phyloP scores from a whole-genome alignment of 2,113 vertebrate species.

The Mormyrus lacerda region DNA sequence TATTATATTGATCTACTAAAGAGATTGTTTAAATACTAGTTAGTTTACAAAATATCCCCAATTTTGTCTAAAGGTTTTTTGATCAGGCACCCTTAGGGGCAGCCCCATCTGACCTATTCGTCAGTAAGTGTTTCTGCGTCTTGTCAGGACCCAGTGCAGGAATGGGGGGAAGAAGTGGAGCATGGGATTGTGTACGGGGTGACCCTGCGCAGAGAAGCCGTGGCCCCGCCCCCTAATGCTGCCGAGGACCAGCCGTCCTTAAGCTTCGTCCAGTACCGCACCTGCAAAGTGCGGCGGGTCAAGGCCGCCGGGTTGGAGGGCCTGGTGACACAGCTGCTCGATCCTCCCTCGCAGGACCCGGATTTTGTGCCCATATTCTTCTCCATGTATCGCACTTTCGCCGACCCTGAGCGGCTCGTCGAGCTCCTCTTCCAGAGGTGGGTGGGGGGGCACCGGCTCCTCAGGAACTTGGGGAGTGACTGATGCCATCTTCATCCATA shows the following conservation, averaged over 20 bases:
- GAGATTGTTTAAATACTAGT: background rate
- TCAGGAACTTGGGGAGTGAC: background rate
- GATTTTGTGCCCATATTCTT: slow-evolving; percentile 68
- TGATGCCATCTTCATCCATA: background rate
- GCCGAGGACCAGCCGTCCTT: slow-evolving; percentile 19
- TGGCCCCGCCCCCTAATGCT: slow-evolving; percentile 15
- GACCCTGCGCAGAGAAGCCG: slow-evolving; percentile 62
- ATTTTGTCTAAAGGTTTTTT: background rate
- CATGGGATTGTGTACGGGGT: slow-evolving; percentile 72
- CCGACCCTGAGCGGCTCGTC: slow-evolving; percentile 56
- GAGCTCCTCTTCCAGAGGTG: slow-evolving; percentile 69
- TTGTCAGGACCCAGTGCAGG: slow-evolving; percentile 71
- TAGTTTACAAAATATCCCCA: background rate
- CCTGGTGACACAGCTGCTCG: slow-evolving; percentile 65
- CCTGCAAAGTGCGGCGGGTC: slow-evolving; percentile 70
- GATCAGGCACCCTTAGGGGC: background rate
- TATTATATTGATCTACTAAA: background rate
- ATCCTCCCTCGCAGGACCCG: slow-evolving; percentile 51
- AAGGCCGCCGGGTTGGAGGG: slow-evolving; percentile 68
- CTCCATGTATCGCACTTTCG: slow-evolving; percentile 73
- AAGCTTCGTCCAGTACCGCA: slow-evolving; percentile 71
- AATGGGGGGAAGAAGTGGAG: slow-evolving; percentile 81
- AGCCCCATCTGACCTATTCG: background rate
- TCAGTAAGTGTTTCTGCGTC: background rate
- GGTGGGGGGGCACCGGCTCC: background rate